Evolutionary conservation across 2,113 vertebrate genomes (phyloP), one percentile per base, ranked within the genome.

Genomic region (Ramphastos sulfuratus): DNA sequence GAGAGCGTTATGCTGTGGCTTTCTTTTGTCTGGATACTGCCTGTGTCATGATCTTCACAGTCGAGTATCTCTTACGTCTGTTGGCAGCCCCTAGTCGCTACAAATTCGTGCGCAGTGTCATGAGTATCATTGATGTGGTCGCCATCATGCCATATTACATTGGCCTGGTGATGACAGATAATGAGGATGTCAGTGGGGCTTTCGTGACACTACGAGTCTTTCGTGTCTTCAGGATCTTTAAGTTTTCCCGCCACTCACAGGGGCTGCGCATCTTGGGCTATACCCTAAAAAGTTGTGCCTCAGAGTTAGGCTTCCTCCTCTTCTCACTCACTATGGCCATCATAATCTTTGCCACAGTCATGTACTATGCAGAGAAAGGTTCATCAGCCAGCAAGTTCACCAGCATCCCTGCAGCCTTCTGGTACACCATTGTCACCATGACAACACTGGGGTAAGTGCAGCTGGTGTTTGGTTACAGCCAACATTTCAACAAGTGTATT

Each of bases 351-450:
- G 99, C 99, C 76, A 99, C 99, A 4, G 98, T 99, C 84, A 99
- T 99, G 99, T 99, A 99, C 98, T 99, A 99, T 86, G 99, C 99
- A 1, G 99, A 99, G 98, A 99, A 99, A 78, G 99, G 99, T 18
- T 99, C 99, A 63, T 96, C 98, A 10, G 98, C 98, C 93, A 99
- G 97, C 98, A 99, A 99, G 97, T 99, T 99, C 98, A 99, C 99
- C 97, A 99, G 98, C 97, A 99, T 99, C 95, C 99, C 99, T 4
- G 99, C 99, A 2, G 98, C 99, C 91, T 99, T 99, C 98, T 99
- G 99, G 99, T 99, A 99, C 97, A 99, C 99, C 97, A 99, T 99
- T 25, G 99, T 99, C 97, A 99, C 99, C 98, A 99, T 99, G 99
- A 99, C 99, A 52, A 99, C 99, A 7, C 97, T 99, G 71, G 99